Base-by-base conservation (phyloP, 2,797 vertebrate genomes). In the Cyprinodon diabolis region DNA sequence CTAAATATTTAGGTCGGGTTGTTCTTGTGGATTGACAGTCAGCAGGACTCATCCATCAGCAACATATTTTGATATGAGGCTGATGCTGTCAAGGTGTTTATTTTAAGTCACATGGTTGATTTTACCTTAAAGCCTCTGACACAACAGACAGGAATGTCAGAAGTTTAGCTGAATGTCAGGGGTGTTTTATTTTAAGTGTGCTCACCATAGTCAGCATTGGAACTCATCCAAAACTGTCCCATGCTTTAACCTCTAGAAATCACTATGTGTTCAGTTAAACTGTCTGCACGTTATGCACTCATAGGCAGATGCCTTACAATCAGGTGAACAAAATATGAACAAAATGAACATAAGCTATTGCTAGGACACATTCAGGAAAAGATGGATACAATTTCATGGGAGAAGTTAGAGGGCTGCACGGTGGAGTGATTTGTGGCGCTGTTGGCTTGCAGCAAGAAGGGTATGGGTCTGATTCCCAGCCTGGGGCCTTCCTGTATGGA, bases 41-140 rank as follows among this genome's bases (percentile, higher is more conserved):
- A 65, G 21, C 62, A n/a, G 62, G 43, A 65, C 12, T 65, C 62
- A 47, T 47, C 62, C 0, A 47, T 65, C 62, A 65, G 62, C 37
- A 43, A 21, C 45, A 47, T 11, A 47, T 45, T 65, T 40, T 65
- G 43, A 65, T n/a, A 45, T 15, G 21, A 65, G 40, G 43, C 23
- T 23, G 43, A 65, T 65, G 62, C 21, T 45, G 62, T 65, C 40
- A 65, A 65, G 23, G 21, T 45, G 62, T 65, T 65, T 65, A 65
- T 47, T 65, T 65, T 65, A 45, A n/a, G 37, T 65, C 43, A 65
- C 23, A 47, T 1, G 21, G 21, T 47, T 21, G 45, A 43, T 43
- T 65, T 65, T 23, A 65, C 62, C 62, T 6, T 5, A 65, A 23
- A 23, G 62, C 43, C 5, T 23, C 43, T 65, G 62, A 47, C 62